These are phyloP conservation scores for Isichthys henryi DNA, from an alignment of 2,113 vertebrate genomes.

Conservation along the genomic window DNA sequence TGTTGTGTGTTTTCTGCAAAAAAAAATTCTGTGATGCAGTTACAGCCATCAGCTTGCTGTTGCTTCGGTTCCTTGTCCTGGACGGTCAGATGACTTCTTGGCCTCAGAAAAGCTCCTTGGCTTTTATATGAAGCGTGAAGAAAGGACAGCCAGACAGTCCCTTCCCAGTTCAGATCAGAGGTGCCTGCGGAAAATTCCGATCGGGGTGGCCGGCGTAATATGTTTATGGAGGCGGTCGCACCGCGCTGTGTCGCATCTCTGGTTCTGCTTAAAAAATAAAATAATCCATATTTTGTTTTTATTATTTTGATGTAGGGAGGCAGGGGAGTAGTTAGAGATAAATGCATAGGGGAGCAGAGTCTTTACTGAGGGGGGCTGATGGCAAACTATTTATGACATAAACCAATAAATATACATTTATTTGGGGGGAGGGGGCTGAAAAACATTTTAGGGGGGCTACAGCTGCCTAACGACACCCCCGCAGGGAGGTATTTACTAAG, in stretches of 20 bases:
- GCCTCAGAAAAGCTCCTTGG: neutral
- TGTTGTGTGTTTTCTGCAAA: neutral
- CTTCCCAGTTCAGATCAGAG: neutral
- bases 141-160: neutral
- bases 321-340: neutral
- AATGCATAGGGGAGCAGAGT: neutral
- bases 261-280: neutral
- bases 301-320: neutral
- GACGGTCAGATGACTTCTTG: neutral
- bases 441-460: neutral
- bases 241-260: neutral
- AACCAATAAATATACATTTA: neutral
- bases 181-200: neutral
- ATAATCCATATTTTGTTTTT: neutral
- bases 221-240: neutral
- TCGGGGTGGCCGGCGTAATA: neutral
- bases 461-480: neutral
- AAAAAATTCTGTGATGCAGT: neutral
- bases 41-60: neutral
- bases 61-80: neutral
- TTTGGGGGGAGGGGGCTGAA: neutral
- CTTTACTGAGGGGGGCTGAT: neutral
- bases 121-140: neutral
- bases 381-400: neutral
- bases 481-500: neutral